These are phyloP conservation scores for Chunga burmeisteri DNA, from an alignment of 2,113 vertebrate genomes.

Conservation along the genomic window DNA sequence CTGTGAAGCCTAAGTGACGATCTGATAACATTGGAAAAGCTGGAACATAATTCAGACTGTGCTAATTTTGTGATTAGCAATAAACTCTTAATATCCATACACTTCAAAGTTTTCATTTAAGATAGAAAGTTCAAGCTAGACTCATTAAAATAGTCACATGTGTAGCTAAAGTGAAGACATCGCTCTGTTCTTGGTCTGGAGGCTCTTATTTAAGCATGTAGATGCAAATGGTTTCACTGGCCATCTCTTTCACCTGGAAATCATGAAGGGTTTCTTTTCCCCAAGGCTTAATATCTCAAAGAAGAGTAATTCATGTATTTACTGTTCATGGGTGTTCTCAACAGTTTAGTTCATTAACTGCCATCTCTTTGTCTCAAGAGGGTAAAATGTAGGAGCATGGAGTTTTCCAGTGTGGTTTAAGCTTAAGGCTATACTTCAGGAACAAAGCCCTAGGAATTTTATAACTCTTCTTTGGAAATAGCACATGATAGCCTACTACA, in stretches of 20 bases:
- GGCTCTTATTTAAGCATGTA: not conserved
- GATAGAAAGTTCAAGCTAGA: not conserved
- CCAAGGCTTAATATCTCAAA: not conserved
- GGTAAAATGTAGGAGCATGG: rapidly evolving
- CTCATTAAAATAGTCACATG: not conserved
- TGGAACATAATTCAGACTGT: not conserved
- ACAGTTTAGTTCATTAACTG: not conserved
- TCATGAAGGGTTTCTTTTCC: not conserved
- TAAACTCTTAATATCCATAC: not conserved
- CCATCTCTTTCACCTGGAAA: not conserved
- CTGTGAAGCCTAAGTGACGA: not conserved
- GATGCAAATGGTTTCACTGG: not conserved
- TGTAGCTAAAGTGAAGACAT: not conserved
- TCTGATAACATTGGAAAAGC: not conserved
- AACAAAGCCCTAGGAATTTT: not conserved
- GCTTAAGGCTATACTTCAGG: not conserved
- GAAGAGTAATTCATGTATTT: not conserved
- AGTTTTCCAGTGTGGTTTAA: not conserved
- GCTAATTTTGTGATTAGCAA: not conserved
- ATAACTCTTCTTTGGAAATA: not conserved
- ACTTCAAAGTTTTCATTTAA: not conserved
- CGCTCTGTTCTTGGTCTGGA: not conserved
- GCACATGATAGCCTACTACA: rapidly evolving
- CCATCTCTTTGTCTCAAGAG: not conserved
- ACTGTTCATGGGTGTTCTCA: not conserved